Conservation (phyloP, 2,797 vertebrate species). For the Pteropus rufus region DNA sequence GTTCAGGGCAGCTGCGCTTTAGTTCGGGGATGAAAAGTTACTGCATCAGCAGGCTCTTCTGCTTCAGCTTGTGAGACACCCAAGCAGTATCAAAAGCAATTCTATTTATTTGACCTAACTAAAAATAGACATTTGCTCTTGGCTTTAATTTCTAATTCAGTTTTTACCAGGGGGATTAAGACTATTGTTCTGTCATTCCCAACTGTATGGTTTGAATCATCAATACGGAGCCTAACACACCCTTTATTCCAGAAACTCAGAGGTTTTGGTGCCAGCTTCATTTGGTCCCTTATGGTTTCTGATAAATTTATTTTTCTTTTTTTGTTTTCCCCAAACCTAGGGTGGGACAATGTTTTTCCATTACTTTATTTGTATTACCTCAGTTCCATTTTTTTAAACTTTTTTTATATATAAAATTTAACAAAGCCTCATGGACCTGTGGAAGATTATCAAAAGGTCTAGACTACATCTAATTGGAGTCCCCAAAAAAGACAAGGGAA, state of each 20-base stretch:
- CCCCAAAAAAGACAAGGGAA: background rate
- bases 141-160: background rate
- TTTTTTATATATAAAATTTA: background rate
- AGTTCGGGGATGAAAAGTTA: background rate
- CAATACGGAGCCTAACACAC: background rate
- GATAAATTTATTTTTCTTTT: background rate
- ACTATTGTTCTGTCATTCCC: background rate
- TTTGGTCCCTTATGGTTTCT: background rate
- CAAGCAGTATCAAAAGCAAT: conserved; percentile 19
- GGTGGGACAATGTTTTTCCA: background rate
- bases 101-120: background rate
- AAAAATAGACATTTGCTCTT: conserved; percentile 46
- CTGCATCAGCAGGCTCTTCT: background rate
- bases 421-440: background rate
- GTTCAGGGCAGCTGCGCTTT: background rate
- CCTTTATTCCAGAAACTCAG: background rate
- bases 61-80: background rate
- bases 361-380: background rate
- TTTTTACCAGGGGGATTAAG: background rate
- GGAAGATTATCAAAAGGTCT: background rate
- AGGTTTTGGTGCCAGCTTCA: background rate
- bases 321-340: background rate
- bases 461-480: background rate
- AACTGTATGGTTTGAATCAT: background rate
- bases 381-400: background rate